These are phyloP conservation scores for Drosophila subpulchrella DNA, from an alignment of 1,140 invertebrate species.

Conservation along the genomic window DNA sequence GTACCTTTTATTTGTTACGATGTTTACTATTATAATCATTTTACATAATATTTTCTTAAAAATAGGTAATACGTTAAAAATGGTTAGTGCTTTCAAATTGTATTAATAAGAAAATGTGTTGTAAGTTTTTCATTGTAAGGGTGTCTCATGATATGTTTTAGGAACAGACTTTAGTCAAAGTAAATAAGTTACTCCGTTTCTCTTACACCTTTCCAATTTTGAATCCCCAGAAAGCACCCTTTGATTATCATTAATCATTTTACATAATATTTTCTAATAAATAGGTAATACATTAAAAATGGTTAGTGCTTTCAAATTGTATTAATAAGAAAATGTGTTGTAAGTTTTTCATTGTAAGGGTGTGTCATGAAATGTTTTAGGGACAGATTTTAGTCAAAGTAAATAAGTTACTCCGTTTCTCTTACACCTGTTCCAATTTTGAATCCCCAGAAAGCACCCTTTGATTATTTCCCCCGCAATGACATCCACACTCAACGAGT, in stretches of 20 bases:
- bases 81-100: no score
- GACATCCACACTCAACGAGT: slow-evolving; percentile 14
- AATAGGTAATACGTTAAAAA: no score
- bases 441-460: neutral
- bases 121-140: no score
- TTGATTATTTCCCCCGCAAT: neutral
- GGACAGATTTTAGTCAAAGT: neutral
- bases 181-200: neutral
- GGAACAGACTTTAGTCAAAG: neutral
- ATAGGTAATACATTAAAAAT: no score
- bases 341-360: no score
- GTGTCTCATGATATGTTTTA: neutral
- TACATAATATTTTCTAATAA: no score
- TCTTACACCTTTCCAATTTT: neutral
- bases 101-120: no score
- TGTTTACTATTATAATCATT: no score
- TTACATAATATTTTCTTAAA: no score
- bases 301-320: no score
- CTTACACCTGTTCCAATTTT: slow-evolving; percentile 1
- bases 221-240: neutral
- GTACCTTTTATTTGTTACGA: no score
- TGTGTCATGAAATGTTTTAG: neutral
- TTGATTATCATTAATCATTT: neutral
- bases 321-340: no score
- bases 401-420: neutral